A percentile compares a stretch with the other conserved stretches of the same genome.
Conservation (phyloP, 2,113 vertebrate species). For the Neotragus moschatus region DNA sequence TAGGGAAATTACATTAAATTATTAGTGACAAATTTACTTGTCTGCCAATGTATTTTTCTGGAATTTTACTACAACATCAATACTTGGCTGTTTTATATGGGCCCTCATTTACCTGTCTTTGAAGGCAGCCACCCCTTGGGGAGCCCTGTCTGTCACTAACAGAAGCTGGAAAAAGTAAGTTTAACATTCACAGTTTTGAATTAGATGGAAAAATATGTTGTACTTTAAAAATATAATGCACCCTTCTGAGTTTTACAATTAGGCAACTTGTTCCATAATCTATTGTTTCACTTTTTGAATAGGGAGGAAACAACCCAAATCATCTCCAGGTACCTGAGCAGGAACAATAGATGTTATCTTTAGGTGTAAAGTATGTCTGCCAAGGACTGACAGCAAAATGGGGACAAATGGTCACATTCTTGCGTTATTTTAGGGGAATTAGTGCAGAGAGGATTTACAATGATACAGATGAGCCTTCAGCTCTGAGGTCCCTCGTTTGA, state of each 20-base stretch:
- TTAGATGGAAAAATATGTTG: constrained; percentile 78
- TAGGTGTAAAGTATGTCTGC: neutral
- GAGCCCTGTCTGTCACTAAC: constrained; percentile 83
- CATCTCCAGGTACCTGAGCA: neutral
- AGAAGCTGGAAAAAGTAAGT: constrained; percentile 78
- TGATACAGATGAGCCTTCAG: fast-evolving
- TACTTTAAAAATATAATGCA: constrained; percentile 72
- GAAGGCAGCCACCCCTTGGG: constrained; percentile 85
- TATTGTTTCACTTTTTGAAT: constrained; percentile 1
- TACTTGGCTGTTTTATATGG: constrained; percentile 86
- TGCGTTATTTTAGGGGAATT: neutral
- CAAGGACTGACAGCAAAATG: too few species aligned
- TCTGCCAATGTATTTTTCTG: constrained; percentile 89
- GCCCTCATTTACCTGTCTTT: constrained; percentile 85
- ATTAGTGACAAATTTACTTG: constrained; percentile 91
- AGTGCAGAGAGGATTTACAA: neutral
- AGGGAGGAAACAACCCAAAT: neutral
- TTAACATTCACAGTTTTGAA: constrained; percentile 80
- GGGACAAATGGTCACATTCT: neutral
- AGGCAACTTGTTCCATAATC: constrained; percentile 45
- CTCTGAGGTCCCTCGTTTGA: neutral
- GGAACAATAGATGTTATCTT: neutral
- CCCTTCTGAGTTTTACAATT: constrained; percentile 62
- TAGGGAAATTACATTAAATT: constrained; percentile 90
- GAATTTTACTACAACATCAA: constrained; percentile 89